These are phyloP conservation scores for Idaea straminata DNA, from an alignment of 2,888 invertebrate species.

Conservation along the genomic window DNA sequence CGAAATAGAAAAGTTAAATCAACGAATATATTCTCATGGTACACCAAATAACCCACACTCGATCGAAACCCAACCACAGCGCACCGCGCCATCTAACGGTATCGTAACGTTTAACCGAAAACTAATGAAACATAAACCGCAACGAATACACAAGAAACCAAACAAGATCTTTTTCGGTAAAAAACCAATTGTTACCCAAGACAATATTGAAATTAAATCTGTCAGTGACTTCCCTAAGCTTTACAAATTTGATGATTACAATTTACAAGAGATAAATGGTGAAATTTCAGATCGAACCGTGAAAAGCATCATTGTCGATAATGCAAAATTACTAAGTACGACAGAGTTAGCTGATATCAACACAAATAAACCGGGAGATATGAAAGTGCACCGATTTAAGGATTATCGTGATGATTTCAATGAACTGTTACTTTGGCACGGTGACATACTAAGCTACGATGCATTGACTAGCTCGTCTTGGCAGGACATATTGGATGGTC, in stretches of 20 bases:
- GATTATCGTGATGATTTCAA: conserved; percentile 41
- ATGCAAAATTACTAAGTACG: not conserved
- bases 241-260: conserved; percentile 7
- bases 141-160: not conserved
- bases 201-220: conserved; percentile 3
- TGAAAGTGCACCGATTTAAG: not conserved
- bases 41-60: not conserved
- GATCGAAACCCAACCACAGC: not conserved
- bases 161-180: not conserved
- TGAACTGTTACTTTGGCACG: conserved; percentile 49
- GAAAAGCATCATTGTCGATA: not conserved
- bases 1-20: not conserved
- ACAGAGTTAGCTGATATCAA: not conserved
- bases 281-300: not conserved
- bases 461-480: conserved; percentile 28
- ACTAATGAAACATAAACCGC: not conserved
- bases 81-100: not conserved
- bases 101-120: not conserved
- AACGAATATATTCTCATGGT: not conserved
- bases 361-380: not conserved
- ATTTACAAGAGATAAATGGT: conserved; percentile 2
- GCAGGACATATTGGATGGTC: conserved; percentile 28
- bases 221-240: conserved; percentile 5
- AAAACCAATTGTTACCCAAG: not conserved
- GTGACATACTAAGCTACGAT: conserved; percentile 43